phyloP scores from a whole-genome alignment of 2,888 invertebrate species.

The Prenolepis imparis region DNA sequence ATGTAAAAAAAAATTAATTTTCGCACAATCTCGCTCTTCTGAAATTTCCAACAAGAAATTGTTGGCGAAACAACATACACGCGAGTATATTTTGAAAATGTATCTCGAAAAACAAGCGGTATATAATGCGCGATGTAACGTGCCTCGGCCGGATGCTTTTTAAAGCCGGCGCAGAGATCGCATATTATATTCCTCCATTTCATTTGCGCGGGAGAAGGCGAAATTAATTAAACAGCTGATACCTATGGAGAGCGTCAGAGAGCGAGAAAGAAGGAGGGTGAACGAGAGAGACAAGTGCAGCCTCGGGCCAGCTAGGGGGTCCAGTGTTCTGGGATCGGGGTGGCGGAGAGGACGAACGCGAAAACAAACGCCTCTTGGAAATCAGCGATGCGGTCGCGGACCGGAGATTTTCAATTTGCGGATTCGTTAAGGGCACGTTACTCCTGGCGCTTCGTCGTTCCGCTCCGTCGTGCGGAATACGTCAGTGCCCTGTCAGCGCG shows the following conservation, averaged over 20 bases:
- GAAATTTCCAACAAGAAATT: background rate
- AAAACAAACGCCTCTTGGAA: constrained; percentile 71
- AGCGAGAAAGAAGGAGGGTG: constrained; percentile 31
- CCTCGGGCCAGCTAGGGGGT: constrained; percentile 51
- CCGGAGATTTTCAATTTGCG: constrained; percentile 75
- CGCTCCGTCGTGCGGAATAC: constrained; percentile 69
- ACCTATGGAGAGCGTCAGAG: constrained; percentile 63
- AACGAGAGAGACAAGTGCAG: background rate
- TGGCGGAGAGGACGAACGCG: constrained; percentile 38
- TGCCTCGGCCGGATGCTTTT: constrained; percentile 57
- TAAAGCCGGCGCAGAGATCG: constrained; percentile 71
- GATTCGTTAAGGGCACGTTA: constrained; percentile 64
- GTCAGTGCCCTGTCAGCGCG: constrained; percentile 68
- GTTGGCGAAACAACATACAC: background rate
- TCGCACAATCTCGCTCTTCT: background rate
- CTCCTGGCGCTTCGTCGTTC: constrained; percentile 56
- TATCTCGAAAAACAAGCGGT: constrained; percentile 18
- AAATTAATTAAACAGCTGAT: constrained; percentile 84
- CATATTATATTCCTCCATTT: constrained; percentile 81
- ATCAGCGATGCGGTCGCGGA: constrained; percentile 57
- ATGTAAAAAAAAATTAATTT: background rate
- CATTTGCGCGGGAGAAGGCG: constrained; percentile 79
- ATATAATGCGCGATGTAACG: constrained; percentile 40
- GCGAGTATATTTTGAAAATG: background rate
- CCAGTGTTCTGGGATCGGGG: constrained; percentile 16